Conservation (phyloP, 2,113 vertebrate genomes). For the Motacilla tschutschensis region DNA sequence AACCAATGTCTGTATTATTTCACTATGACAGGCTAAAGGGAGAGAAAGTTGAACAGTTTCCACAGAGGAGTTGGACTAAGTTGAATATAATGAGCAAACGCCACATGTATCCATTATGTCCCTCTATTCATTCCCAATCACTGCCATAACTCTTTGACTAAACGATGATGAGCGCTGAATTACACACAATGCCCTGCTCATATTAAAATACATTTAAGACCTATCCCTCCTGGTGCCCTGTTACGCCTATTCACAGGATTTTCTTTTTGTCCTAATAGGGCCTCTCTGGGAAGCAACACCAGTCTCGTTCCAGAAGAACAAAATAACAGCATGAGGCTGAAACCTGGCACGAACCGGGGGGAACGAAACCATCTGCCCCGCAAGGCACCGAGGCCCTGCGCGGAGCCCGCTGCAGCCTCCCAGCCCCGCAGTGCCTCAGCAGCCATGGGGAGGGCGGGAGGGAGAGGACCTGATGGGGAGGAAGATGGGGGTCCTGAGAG, state of each 20-base stretch:
- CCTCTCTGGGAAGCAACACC: slow-evolving; percentile 82
- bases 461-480: neutral
- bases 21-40: slow-evolving; percentile 82
- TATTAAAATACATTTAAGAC: slow-evolving; percentile 93
- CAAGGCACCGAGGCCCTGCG: slow-evolving; percentile 1
- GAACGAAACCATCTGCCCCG: slow-evolving; percentile 90
- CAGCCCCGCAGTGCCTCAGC: neutral
- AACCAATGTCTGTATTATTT: slow-evolving; percentile 87
- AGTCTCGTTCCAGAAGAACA: slow-evolving; percentile 83
- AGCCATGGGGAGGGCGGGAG: neutral
- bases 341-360: slow-evolving; percentile 79
- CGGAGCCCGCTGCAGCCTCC: neutral
- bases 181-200: slow-evolving; percentile 78
- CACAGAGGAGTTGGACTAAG: slow-evolving; percentile 82
- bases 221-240: slow-evolving; percentile 79
- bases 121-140: slow-evolving; percentile 77
- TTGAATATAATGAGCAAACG: slow-evolving; percentile 92
- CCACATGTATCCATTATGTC: slow-evolving; percentile 87
- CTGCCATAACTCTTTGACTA: slow-evolving; percentile 85
- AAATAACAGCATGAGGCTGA: slow-evolving; percentile 82
- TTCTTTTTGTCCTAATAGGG: slow-evolving; percentile 84
- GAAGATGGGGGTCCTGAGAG: neutral
- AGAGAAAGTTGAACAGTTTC: slow-evolving; percentile 86
- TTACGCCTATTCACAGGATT: slow-evolving; percentile 91
- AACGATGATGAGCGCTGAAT: slow-evolving; percentile 88